Evolutionary conservation across 2,797 vertebrate genomes (phyloP).

Genomic region (Cetoscarus ocellatus): DNA sequence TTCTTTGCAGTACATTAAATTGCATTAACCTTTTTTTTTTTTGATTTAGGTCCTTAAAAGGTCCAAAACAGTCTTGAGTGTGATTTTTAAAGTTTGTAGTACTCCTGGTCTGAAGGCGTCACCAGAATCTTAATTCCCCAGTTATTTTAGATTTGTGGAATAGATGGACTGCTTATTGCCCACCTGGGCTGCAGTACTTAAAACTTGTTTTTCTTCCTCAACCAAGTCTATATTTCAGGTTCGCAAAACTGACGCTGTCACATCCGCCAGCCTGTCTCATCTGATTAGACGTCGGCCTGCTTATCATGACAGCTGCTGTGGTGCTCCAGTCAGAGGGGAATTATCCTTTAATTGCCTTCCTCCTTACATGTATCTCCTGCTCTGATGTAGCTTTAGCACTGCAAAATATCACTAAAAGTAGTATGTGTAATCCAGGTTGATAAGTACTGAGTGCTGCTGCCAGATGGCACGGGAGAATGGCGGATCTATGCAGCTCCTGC

Average conservation of each 20-base stretch:
- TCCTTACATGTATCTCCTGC: constrained; percentile 45
- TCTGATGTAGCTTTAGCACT: constrained; percentile 65
- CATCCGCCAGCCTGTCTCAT: constrained; percentile 48
- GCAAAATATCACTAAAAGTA: constrained; percentile 62
- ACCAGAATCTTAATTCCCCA: too few relatives aligned
- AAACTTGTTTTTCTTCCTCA: constrained; percentile 11
- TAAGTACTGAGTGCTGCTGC: constrained; percentile 52
- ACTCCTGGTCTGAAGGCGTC: too few relatives aligned
- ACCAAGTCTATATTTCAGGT: constrained; percentile 41
- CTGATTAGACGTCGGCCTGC: constrained; percentile 52
- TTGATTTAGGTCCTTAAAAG: too few relatives aligned
- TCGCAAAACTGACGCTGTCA: constrained; percentile 19
- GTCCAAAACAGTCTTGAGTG: too few relatives aligned
- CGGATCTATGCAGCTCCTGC: constrained; percentile 38
- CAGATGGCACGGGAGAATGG: constrained; percentile 56
- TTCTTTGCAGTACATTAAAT: too few relatives aligned
- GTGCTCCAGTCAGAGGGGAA: constrained; percentile 53
- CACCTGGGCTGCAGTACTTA: too few relatives aligned
- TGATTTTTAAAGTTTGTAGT: too few relatives aligned
- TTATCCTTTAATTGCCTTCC: constrained; percentile 69
- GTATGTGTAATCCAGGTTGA: constrained; percentile 57
- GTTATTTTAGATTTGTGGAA: too few relatives aligned
- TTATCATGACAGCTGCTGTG: constrained; percentile 62
- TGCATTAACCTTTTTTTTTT: too few relatives aligned
- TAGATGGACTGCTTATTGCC: too few relatives aligned